Evolutionary conservation across 2,113 vertebrate species (phyloP).

Genomic region (Fregetta grallaria): DNA sequence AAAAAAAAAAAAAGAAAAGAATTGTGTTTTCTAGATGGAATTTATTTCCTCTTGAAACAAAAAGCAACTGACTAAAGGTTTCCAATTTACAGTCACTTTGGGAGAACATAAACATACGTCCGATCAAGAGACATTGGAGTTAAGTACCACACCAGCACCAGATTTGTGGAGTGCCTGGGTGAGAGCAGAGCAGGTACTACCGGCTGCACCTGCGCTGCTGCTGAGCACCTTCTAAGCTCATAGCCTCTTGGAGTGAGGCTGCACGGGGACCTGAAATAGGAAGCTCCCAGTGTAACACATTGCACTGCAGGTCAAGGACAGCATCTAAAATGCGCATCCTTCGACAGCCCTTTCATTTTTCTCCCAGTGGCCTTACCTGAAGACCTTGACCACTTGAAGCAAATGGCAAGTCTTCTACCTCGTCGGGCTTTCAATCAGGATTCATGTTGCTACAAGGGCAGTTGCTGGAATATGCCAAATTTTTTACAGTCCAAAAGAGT

Average conservation of each 20-base stretch:
- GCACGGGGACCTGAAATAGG: background rate
- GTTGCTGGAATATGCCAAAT: background rate
- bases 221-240: background rate
- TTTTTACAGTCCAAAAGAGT: background rate
- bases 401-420: background rate
- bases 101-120: background rate
- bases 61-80: background rate
- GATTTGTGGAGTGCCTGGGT: background rate
- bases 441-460: background rate
- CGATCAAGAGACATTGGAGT: background rate
- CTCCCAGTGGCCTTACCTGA: background rate
- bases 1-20: background rate
- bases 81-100: background rate
- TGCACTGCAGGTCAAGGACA: background rate
- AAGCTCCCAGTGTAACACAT: background rate
- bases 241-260: background rate
- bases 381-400: background rate
- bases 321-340: background rate
- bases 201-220: background rate
- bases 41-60: background rate
- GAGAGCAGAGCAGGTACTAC: background rate
- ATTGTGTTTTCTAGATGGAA: background rate
- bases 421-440: background rate
- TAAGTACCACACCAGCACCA: background rate
- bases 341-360: background rate